Percentiles rank a stretch among this genome's conserved stretches.
Conservation (phyloP, 2,888 invertebrate genomes). For the Dioctria rufipes region DNA sequence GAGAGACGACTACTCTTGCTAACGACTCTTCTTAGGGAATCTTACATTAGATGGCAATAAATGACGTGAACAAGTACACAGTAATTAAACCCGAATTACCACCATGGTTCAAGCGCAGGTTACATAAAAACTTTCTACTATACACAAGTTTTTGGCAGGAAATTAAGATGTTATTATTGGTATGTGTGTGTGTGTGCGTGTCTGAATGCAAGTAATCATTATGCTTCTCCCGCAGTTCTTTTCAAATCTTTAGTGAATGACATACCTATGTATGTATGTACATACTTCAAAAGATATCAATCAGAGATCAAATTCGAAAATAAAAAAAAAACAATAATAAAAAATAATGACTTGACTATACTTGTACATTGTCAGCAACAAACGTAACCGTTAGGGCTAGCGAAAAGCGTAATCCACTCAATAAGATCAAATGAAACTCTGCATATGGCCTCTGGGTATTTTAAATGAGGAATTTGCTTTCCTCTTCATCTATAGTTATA, state of each 20-base stretch:
- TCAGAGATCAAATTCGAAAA: background rate
- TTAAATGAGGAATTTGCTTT: background rate
- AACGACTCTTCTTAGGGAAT: background rate
- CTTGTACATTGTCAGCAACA: too few relatives aligned
- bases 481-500: background rate
- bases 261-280: too few relatives aligned
- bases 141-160: background rate
- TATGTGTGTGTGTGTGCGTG: too few relatives aligned
- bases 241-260: too few relatives aligned
- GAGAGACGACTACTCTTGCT: background rate
- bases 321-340: background rate
- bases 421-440: too few relatives aligned
- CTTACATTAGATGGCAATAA: too few relatives aligned
- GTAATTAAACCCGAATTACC: slow-evolving; percentile 1
- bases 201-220: too few relatives aligned
- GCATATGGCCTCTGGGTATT: background rate
- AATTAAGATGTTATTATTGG: background rate
- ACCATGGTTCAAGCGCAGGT: background rate
- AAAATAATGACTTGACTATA: background rate
- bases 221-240: background rate
- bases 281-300: background rate
- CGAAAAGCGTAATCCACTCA: background rate
- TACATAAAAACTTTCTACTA: background rate
- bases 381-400: background rate
- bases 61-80: background rate